These are phyloP conservation scores for Eurytoma adleriae DNA, from an alignment of 2,888 invertebrate genomes.

Conservation along the genomic window DNA sequence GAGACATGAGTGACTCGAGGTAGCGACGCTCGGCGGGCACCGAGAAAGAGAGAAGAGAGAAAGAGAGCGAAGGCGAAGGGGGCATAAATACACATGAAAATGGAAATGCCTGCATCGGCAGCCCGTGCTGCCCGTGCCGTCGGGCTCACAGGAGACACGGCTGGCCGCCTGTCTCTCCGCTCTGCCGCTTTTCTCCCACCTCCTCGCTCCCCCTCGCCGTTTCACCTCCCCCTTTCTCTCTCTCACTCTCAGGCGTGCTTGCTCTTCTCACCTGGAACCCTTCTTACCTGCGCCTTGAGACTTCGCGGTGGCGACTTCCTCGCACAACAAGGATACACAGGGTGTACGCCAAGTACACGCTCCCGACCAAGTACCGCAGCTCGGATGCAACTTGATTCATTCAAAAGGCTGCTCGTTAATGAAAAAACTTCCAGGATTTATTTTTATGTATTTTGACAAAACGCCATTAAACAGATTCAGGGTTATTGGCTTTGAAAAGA, in stretches of 20 bases:
- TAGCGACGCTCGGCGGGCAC: constrained; percentile 50
- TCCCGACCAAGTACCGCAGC: background rate
- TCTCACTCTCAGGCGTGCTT: constrained; percentile 4
- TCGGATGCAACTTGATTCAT: background rate
- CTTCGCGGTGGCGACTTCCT: constrained; percentile 27
- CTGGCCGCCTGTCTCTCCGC: constrained; percentile 71
- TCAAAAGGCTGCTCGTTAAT: no score
- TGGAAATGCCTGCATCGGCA: constrained; percentile 62
- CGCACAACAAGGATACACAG: constrained; percentile 1
- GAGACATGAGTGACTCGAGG: constrained; percentile 21
- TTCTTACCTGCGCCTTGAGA: constrained; percentile 26
- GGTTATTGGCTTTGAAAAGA: no score
- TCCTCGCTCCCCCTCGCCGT: background rate
- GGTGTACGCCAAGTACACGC: constrained; percentile 21
- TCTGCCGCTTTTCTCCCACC: constrained; percentile 70
- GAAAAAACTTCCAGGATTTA: no score
- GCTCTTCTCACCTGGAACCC: constrained; percentile 56
- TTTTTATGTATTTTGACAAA: no score
- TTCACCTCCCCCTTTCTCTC: constrained; percentile 9
- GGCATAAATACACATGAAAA: constrained; percentile 64
- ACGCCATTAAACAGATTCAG: no score
- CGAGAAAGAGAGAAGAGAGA: constrained; percentile 40
- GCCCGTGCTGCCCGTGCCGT: background rate
- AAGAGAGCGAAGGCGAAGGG: constrained; percentile 27
- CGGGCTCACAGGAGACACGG: constrained; percentile 71